Conservation (phyloP, 2,113 vertebrate genomes). For the Electrona antarctica region DNA sequence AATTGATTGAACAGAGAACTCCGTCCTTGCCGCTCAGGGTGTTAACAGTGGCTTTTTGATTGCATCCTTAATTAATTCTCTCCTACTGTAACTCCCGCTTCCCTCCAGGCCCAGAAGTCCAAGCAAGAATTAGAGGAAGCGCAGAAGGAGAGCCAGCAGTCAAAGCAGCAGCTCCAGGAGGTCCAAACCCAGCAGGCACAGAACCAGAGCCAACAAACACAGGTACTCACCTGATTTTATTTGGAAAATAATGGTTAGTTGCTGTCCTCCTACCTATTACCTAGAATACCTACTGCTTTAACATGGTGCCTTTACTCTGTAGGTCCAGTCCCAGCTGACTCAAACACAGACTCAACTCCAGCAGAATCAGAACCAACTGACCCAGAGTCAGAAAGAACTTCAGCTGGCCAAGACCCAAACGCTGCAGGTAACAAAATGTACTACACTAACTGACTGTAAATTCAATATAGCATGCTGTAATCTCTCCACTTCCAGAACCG, state of each 20-base stretch:
- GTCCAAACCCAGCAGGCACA: slow-evolving; percentile 60
- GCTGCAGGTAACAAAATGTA: slow-evolving; percentile 80
- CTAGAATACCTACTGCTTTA: too few species aligned
- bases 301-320: slow-evolving; percentile 1
- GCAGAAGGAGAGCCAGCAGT: slow-evolving; percentile 68
- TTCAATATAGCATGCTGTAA: too few species aligned
- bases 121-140: slow-evolving; percentile 70
- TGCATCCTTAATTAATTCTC: too few species aligned
- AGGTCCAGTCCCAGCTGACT: slow-evolving; percentile 65
- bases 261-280: too few species aligned
- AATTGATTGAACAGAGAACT: too few species aligned
- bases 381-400: slow-evolving; percentile 68
- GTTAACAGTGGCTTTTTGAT: too few species aligned
- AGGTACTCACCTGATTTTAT: slow-evolving; percentile 37
- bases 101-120: slow-evolving; percentile 78
- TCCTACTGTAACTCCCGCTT: too few species aligned
- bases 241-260: not conserved
- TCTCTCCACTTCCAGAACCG: too few species aligned
- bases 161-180: slow-evolving; percentile 62
- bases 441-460: too few species aligned
- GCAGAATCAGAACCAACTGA: slow-evolving; percentile 66
- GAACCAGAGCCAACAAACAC: slow-evolving; percentile 57
- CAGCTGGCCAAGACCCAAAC: slow-evolving; percentile 62
- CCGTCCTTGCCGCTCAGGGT: too few species aligned
- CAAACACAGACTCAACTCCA: slow-evolving; percentile 64